Conservation (phyloP, 2,113 vertebrate species). For the Cavia aperea region DNA sequence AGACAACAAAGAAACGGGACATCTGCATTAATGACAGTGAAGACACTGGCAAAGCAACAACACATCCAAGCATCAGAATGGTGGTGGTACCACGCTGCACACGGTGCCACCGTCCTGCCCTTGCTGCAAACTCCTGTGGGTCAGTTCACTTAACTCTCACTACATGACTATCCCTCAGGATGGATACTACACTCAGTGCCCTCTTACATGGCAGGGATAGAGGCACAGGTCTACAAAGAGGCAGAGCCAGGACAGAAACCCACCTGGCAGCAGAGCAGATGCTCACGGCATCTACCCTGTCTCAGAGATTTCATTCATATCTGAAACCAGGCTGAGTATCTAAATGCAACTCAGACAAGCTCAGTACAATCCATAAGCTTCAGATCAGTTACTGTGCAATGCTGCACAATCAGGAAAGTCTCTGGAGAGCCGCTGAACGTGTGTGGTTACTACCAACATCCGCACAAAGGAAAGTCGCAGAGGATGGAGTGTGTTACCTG, state of each 20-base stretch:
- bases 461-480: background rate
- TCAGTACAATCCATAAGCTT: background rate
- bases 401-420: background rate
- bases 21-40: background rate
- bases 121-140: background rate
- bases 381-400: background rate
- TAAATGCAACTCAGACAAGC: background rate
- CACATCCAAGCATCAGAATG: rapidly evolving
- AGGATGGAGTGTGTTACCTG: background rate
- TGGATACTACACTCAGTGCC: background rate
- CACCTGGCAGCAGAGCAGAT: background rate
- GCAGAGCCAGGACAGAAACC: background rate
- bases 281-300: background rate
- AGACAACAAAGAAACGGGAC: background rate
- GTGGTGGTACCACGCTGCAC: no score
- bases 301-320: background rate
- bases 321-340: background rate
- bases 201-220: background rate
- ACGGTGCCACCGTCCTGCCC: no score
- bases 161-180: background rate
- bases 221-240: background rate
- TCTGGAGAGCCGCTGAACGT: background rate
- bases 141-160: background rate
- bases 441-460: background rate
- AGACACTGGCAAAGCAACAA: background rate